Evolutionary conservation across 1,140 invertebrate genomes (phyloP).

Genomic region (Saxidomus purpurata): DNA sequence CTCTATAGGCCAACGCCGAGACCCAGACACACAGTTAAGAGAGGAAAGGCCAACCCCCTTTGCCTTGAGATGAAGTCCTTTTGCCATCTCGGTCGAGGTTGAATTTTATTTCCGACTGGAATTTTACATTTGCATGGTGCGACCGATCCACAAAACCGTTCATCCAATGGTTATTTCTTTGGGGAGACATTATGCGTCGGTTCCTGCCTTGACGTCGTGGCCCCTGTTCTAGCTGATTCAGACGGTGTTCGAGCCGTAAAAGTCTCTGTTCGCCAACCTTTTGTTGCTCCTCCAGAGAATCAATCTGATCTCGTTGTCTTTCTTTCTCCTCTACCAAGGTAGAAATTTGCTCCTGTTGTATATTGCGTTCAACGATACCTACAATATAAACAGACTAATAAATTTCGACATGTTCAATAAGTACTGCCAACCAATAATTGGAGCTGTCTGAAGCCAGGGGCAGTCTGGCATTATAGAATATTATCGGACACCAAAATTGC

Average conservation of each 20-base stretch:
- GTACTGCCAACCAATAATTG: too few species aligned
- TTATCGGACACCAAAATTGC: too few species aligned
- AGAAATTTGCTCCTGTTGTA: constrained; percentile 74
- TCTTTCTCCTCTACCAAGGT: constrained; percentile 70
- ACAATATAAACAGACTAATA: background rate
- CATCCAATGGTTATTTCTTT: constrained; percentile 57
- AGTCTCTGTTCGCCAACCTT: constrained; percentile 70
- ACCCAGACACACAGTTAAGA: too few species aligned
- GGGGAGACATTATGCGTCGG: constrained; percentile 45
- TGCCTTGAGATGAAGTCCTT: constrained; percentile 23
- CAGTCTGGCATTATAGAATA: too few species aligned
- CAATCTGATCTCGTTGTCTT: constrained; percentile 71
- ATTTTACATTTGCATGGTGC: constrained; percentile 59
- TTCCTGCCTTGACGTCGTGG: constrained; percentile 11
- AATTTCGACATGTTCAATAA: too few species aligned
- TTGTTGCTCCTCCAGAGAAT: constrained; percentile 70
- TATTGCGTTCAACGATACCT: constrained; percentile 68
- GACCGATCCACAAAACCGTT: constrained; percentile 59
- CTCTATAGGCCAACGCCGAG: too few species aligned
- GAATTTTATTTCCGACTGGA: constrained; percentile 63
- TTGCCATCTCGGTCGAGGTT: constrained; percentile 34
- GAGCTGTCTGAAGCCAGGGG: too few species aligned
- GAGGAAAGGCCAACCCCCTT: constrained; percentile 51
- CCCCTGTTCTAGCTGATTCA: constrained; percentile 67
- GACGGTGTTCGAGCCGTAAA: constrained; percentile 68